Percentiles rank a stretch among this genome's conserved stretches.
phyloP scores from a whole-genome alignment of 2,797 vertebrate species.

The Crypturellus tataupa region DNA sequence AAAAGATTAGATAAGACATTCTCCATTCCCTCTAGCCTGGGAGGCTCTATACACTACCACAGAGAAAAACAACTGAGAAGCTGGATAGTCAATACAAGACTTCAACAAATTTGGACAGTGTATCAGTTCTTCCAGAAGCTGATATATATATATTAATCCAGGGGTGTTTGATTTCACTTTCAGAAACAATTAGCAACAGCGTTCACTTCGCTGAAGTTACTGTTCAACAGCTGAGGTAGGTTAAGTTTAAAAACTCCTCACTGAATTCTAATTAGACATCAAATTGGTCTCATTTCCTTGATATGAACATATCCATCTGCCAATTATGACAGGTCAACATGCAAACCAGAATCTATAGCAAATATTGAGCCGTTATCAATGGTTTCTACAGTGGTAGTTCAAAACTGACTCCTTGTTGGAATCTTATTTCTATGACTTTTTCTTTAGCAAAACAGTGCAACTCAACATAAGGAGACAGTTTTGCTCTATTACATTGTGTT shows the following conservation, averaged over 20 bases:
- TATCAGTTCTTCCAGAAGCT: slow-evolving; percentile 37
- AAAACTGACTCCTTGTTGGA: not conserved
- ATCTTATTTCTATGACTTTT: not conserved
- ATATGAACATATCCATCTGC: not conserved
- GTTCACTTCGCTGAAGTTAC: not conserved
- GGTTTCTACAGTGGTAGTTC: not conserved
- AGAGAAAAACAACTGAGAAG: not conserved
- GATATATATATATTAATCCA: not conserved
- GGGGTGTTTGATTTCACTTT: slow-evolving; percentile 38
- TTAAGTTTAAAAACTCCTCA: not conserved
- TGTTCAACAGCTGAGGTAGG: not conserved
- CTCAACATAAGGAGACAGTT: not conserved
- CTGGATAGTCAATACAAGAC: slow-evolving; percentile 11
- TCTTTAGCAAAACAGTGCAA: not conserved
- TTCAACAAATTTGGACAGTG: slow-evolving; percentile 21
- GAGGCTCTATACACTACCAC: slow-evolving; percentile 20
- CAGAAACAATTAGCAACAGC: slow-evolving; percentile 48
- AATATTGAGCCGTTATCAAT: not conserved
- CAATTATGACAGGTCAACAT: not conserved
- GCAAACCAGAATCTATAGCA: not conserved
- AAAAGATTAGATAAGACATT: not conserved
- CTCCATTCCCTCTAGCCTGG: not conserved
- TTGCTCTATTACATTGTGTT: not conserved
- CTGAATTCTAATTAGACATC: not conserved
- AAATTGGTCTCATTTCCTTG: not conserved